These are phyloP conservation scores for Orthonyx spaldingii DNA, from an alignment of 2,113 vertebrate genomes.

Conservation along the genomic window DNA sequence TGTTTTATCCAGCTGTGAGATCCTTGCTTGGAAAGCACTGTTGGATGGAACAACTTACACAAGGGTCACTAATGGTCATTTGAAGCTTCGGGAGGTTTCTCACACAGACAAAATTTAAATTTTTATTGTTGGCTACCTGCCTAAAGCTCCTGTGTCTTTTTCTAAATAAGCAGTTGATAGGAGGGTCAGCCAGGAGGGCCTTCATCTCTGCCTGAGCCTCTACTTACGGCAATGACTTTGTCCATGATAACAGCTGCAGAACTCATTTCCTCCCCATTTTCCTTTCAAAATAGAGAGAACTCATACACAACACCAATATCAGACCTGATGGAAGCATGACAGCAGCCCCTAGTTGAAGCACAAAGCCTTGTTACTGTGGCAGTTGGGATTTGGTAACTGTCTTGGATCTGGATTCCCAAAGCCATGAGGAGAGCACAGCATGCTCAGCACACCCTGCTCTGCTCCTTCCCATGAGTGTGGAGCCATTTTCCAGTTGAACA, in stretches of 20 bases:
- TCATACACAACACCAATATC: rapidly evolving
- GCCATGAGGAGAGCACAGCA: rapidly evolving
- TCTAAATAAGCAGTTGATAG: neutral
- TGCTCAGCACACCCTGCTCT: rapidly evolving
- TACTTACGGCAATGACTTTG: rapidly evolving
- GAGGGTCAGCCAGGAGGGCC: neutral
- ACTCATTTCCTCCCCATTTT: neutral
- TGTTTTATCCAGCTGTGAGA: rapidly evolving
- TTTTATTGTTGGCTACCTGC: neutral
- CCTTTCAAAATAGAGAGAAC: neutral
- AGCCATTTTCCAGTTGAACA: neutral
- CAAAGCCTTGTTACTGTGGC: rapidly evolving
- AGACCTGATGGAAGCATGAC: neutral
- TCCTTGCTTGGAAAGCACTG: neutral
- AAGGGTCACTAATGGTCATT: neutral
- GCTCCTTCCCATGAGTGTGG: neutral
- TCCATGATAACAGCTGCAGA: neutral
- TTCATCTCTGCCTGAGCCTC: neutral
- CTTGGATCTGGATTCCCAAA: neutral
- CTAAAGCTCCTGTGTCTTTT: neutral
- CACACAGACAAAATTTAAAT: neutral
- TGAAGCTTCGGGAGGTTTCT: neutral
- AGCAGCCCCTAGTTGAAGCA: neutral
- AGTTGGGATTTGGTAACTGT: neutral
- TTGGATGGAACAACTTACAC: neutral